Conservation (phyloP, 2,113 vertebrate species). For the Balaeniceps rex region DNA sequence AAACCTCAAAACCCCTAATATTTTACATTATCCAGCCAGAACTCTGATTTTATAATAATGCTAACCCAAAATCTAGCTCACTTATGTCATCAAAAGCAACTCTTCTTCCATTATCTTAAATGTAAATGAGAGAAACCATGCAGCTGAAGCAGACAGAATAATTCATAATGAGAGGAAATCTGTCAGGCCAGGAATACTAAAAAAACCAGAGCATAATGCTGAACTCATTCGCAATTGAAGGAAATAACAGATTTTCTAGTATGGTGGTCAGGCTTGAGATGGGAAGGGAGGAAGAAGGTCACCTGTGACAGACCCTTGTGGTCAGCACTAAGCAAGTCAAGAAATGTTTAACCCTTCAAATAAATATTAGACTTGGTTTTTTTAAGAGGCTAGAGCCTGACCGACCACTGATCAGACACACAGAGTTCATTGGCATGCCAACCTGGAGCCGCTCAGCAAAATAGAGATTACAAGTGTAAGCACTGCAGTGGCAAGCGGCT, state of each 20-base stretch:
- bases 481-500: not conserved
- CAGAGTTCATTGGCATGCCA: not conserved
- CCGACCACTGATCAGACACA: not conserved
- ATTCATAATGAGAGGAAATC: slow-evolving; percentile 43
- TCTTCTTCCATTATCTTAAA: slow-evolving; percentile 53
- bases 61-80: not conserved
- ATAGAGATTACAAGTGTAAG: not conserved
- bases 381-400: not conserved
- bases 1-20: not conserved
- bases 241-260: not conserved
- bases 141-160: slow-evolving; percentile 31
- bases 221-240: not conserved
- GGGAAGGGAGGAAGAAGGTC: not conserved
- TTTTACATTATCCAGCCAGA: slow-evolving; percentile 6
- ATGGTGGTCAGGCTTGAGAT: not conserved
- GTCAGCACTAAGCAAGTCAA: not conserved
- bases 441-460: not conserved
- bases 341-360: not conserved
- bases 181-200: not conserved
- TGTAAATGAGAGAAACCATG: slow-evolving; percentile 53
- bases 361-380: not conserved
- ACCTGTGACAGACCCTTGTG: not conserved
- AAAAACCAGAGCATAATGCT: not conserved
- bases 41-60: not conserved
- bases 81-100: slow-evolving; percentile 32